Base-by-base conservation (phyloP, 1,140 invertebrate genomes). In the Sitobion miscanthi region DNA sequence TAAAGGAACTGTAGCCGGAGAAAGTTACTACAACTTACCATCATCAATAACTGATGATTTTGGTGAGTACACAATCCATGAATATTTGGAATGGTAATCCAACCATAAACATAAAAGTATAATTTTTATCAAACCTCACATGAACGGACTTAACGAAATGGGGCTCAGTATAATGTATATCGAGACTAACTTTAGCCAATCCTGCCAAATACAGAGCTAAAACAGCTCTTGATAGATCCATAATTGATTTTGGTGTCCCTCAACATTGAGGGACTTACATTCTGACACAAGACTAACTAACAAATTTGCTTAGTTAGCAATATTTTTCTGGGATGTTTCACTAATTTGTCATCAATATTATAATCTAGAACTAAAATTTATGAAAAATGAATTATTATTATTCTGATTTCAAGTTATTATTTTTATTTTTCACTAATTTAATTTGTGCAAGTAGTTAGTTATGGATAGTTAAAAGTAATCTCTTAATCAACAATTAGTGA, bases 11-110 rank as follows among this genome's bases (percentile, higher is more conserved):
- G 35, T 93, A 3, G n/a, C 35, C 20, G 91, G 82, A 85, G 82
- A 57, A 17, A 54, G 23, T 42, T 93, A n/a, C 30, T 57, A 47
- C 25, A 93, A 86, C 45, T 85, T 93, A 21, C 91, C 91, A 57
- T 93, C 91, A n/a, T 93, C 82, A 38, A 93, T 93, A 42, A 86
- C 91, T 57, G 35, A 86, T 85, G 49, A 93, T 57, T 93, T 93
- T 45, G 91, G 91, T 93, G 42, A 42, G 25, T 49, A 69, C 20
- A 45, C 62, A 47, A 82, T 47, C 25, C 7, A 30, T 77, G 14
- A 21, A 35, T 69, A 11, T 7, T 25, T 54, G 14, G 20, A 87
- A 20, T 49, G 6, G 30, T 35, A 82, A 82, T n/a, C 0, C 9
- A 0, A 11, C 11, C 69, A 35, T 35, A 25, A 62, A 38, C n/a